Percentiles rank a stretch among this genome's conserved stretches.
Conservation (phyloP, 53 echinoderm and acorn worm genomes). For the Hippasteria phrygiana region DNA sequence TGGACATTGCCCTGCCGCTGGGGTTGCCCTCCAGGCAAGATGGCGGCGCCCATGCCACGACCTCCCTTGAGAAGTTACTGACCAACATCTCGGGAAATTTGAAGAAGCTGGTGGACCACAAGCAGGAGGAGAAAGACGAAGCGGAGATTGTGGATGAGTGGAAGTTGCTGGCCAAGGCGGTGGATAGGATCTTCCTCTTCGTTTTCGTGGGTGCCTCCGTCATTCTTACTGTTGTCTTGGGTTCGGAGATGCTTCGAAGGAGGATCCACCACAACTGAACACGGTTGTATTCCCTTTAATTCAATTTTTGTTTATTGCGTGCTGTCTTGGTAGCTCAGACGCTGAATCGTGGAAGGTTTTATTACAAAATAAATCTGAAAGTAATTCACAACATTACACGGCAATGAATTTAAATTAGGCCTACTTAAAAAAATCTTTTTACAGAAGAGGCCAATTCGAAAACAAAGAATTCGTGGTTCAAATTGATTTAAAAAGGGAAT, state of each 20-base stretch:
- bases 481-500: too few species aligned
- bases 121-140: constrained; percentile 69
- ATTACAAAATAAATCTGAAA: neutral
- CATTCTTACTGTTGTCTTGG: constrained; percentile 41
- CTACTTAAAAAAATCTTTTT: neutral
- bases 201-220: constrained; percentile 57
- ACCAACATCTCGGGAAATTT: constrained; percentile 60
- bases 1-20: constrained; percentile 42
- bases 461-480: too few species aligned
- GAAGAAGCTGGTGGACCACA: constrained; percentile 65
- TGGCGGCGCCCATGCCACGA: constrained; percentile 8
- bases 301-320: neutral
- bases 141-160: constrained; percentile 67
- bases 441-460: neutral
- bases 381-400: too few species aligned
- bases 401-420: too few species aligned
- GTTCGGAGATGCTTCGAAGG: constrained; percentile 50
- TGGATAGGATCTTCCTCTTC: constrained; percentile 72
- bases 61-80: constrained; percentile 63
- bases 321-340: neutral
- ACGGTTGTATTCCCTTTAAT: neutral
- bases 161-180: constrained; percentile 76
- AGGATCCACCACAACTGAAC: neutral
- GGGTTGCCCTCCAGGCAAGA: constrained; percentile 56
- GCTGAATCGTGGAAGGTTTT: neutral